phyloP scores from a whole-genome alignment of 2,888 invertebrate species.

The Neria commutata region DNA sequence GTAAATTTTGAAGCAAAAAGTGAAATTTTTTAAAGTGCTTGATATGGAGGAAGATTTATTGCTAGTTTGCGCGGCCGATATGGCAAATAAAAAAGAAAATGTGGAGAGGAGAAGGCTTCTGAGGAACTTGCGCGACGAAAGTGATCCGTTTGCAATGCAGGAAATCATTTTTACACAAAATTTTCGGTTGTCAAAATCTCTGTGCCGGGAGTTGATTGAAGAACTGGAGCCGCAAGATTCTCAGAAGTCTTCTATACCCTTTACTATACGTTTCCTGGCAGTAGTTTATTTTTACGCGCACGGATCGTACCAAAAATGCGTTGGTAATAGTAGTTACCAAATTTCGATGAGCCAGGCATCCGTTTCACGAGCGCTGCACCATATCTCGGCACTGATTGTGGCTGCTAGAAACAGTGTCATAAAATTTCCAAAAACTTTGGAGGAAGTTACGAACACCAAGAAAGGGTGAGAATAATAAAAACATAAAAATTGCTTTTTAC shows the following conservation, averaged over 20 bases:
- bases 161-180: background rate
- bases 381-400: background rate
- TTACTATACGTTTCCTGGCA: background rate
- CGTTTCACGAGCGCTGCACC: background rate
- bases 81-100: no score
- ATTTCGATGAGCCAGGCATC: background rate
- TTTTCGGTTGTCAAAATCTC: background rate
- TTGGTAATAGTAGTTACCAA: background rate
- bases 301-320: conserved; percentile 8
- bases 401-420: background rate
- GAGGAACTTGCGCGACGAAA: background rate
- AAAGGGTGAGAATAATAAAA: background rate
- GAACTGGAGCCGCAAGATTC: background rate
- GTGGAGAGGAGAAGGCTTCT: background rate
- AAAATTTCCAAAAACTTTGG: background rate
- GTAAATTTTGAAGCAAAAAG: no score
- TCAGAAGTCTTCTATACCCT: background rate
- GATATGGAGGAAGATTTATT: no score
- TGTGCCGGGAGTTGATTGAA: background rate
- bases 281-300: background rate
- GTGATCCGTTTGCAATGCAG: background rate
- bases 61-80: no score
- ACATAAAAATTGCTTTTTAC: background rate
- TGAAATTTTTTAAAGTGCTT: no score
- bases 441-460: background rate